Conservation (phyloP, 2,888 invertebrate genomes). For the Temnothorax unifasciatus region DNA sequence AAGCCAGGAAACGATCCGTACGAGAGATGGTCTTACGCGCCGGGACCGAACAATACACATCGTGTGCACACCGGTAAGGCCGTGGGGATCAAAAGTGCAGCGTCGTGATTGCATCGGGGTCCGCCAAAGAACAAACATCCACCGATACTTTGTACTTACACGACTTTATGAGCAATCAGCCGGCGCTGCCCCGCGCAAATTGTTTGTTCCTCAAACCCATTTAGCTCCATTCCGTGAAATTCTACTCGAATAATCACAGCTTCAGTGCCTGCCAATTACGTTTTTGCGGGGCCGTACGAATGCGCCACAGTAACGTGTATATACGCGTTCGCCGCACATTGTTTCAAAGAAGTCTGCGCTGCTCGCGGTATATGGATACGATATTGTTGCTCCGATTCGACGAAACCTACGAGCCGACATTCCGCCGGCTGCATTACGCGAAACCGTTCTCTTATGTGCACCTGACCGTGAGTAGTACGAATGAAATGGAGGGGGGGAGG, state of each 20-base stretch:
- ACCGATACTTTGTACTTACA: conserved; percentile 79
- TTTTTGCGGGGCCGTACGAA: conserved; percentile 76
- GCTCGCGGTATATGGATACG: conserved; percentile 63
- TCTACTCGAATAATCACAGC: conserved; percentile 85
- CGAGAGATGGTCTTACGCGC: conserved; percentile 16
- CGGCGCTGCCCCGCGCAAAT: conserved; percentile 78
- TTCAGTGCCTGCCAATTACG: conserved; percentile 83
- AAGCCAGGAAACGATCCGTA: conserved; percentile 26
- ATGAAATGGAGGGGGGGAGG: not conserved
- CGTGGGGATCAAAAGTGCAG: conserved; percentile 63
- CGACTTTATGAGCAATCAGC: conserved; percentile 77
- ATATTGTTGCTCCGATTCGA: conserved; percentile 69
- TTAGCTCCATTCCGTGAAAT: conserved; percentile 85
- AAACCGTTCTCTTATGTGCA: conserved; percentile 22
- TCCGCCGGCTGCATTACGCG: conserved; percentile 45
- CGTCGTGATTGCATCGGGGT: conserved; percentile 64
- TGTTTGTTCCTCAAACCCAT: conserved; percentile 86
- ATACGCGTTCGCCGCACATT: conserved; percentile 53
- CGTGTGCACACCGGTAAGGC: conserved; percentile 21
- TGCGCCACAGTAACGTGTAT: conserved; percentile 53
- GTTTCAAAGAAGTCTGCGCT: conserved; percentile 67
- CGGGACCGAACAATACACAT: conserved; percentile 35
- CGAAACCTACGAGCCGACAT: conserved; percentile 62
- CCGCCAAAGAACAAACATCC: conserved; percentile 78
- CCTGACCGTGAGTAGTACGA: not conserved